phyloP scores from a whole-genome alignment of 1,140 invertebrate species.

The Panagrolaimus sp. region DNA sequence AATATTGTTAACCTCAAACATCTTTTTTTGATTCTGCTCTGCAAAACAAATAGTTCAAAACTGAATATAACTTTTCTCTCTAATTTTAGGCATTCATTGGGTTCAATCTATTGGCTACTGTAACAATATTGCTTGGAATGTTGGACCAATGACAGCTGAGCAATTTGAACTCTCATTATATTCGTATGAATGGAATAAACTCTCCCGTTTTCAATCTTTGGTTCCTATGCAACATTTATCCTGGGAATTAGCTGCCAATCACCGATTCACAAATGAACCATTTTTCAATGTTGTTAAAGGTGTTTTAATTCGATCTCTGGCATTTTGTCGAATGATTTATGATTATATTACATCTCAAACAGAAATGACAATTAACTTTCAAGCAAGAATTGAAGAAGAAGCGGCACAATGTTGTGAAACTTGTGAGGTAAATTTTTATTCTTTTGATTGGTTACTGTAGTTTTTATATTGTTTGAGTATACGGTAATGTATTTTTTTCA shows the following conservation, averaged over 20 bases:
- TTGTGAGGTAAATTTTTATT: slow-evolving; percentile 73
- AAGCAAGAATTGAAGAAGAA: slow-evolving; percentile 85
- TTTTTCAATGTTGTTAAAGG: slow-evolving; percentile 79
- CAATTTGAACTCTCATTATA: slow-evolving; percentile 88
- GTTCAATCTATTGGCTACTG: slow-evolving; percentile 82
- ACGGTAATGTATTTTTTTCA: neutral
- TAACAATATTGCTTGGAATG: slow-evolving; percentile 95
- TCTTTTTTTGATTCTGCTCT: too few relatives aligned
- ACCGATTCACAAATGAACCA: slow-evolving; percentile 83
- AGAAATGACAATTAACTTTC: slow-evolving; percentile 79
- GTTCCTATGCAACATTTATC: slow-evolving; percentile 96
- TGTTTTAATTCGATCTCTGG: slow-evolving; percentile 69
- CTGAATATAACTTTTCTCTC: too few relatives aligned
- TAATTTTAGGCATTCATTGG: slow-evolving; percentile 97
- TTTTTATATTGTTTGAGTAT: neutral
- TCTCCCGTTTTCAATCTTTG: slow-evolving; percentile 87
- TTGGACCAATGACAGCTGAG: slow-evolving; percentile 83
- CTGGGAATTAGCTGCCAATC: slow-evolving; percentile 93
- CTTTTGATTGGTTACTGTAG: neutral
- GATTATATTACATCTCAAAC: slow-evolving; percentile 75
- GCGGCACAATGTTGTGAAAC: slow-evolving; percentile 92
- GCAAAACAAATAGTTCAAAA: too few relatives aligned
- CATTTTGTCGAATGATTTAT: slow-evolving; percentile 74
- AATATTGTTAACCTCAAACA: too few relatives aligned
- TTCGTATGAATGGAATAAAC: slow-evolving; percentile 87